Base-by-base conservation (phyloP, 2,113 vertebrate genomes). In the Alligator mississippiensis region DNA sequence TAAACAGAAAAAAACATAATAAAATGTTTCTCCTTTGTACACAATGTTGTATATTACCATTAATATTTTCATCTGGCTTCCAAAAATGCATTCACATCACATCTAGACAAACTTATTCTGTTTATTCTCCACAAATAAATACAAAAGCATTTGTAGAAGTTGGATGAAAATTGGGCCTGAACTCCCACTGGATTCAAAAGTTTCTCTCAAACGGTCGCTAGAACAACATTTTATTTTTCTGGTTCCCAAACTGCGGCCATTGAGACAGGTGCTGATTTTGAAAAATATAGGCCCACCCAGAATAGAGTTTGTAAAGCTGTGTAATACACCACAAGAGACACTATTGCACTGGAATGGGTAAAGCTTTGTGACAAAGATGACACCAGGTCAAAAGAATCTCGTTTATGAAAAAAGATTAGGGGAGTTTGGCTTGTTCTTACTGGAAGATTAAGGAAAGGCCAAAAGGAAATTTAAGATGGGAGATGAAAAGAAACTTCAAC, bases 201-300 rank as follows among this genome's bases (percentile, higher is more conserved):
- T 95, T 91, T 92, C 0, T 1, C 80, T 94, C 93, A 90, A 91
- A 62, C 11, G 22, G 61, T 62, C 19, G 25, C 61, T 62, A 24
- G 61, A 62, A 68, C 79, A 93, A 72, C 34, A 91, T 63, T 59
- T 85, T 84, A 84, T 47, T 47, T 47, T 47, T 47, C 47, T 4
- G 77, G 82, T 78, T 88, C 88, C 79, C 90, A 93, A 95, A 84
- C 84, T 74, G 86, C 27, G 57, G 82, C 90, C 92, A 92, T 88
- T 95, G 95, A 96, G 82, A 81, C 88, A 91, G 90, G 72, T 90
- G 90, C n/a, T 95, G 94, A 96, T 90, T 93, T 90, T 88, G 88
- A 94, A 84, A 95, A 93, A 93, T 88, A 93, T 87, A 9, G 92
- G 38, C 88, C 92, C 84, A 93, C 90, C 88, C 96, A 92, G 92